Evolutionary conservation across 2,888 invertebrate genomes (phyloP), one percentile per base, ranked within the genome.

Genomic region (Ichneumon xanthorius): DNA sequence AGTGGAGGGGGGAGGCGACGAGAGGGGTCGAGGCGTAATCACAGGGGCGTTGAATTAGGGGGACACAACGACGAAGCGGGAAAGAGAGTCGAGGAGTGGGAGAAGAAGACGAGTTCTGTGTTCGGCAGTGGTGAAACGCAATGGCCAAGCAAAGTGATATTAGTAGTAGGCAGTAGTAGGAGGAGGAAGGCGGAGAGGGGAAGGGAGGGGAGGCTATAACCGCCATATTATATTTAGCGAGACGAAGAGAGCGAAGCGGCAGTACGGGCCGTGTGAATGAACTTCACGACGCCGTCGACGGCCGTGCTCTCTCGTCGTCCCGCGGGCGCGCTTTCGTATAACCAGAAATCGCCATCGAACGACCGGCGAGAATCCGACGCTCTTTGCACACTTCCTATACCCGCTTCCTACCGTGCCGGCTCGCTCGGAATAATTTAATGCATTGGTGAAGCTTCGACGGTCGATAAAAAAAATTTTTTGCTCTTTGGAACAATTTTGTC

Each of bases 191-290:
- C 84, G 76, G 80, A 68, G 84, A 83, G 82, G 86, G 77, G 73
- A 87, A 86, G 88, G 86, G 82, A 80, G 88, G 86, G 88, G 89
- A 70, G 85, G 87, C 88, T 71, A 86, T 80, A 89, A 91, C 90
- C 92, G 92, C 91, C 92, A 89, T 90, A 92, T 92, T 92, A 92
- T 91, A 91, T 92, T 92, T 92, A 92, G 92, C 91, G 89, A 91
- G 91, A 90, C 90, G 58, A 45, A 50, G 68, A 78, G 40, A 40
- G 40, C 65, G 55, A 26, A 71, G 76, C 48, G 70, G 58, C 68
- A 76, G 75, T 68, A 89, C 88, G 86, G 72, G 87, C 88, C 92
- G 92, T 93, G 92, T 92, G 92, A 93, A 93, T 93, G 92, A 93
- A 93, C 92, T 93, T 87, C 63, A 11, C 40, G 40, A 79, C 40